phyloP scores from a whole-genome alignment of 92 coral and sea anemone species.

The Pocillopora meandrina region DNA sequence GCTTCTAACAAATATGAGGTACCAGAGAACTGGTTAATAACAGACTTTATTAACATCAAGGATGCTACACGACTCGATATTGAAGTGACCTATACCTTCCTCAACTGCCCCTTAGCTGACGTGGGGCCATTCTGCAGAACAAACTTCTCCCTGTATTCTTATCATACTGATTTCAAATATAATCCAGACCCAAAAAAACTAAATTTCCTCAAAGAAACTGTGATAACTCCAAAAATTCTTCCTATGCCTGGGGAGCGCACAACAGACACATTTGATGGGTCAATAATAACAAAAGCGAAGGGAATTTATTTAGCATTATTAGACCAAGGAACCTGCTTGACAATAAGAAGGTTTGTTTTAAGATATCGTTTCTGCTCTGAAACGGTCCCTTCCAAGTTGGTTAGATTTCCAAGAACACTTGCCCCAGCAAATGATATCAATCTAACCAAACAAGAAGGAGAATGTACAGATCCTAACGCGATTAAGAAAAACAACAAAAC shows the following conservation, averaged over 20 bases:
- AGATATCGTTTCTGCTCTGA: conserved; percentile 63
- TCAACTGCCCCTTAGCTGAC: conserved; percentile 17
- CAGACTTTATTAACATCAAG: conserved; percentile 51
- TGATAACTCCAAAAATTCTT: conserved; percentile 14
- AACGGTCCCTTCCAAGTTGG: conserved; percentile 20
- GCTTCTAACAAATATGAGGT: not conserved
- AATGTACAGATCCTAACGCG: conserved; percentile 33
- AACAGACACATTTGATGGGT: conserved; percentile 15
- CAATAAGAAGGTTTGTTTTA: conserved; percentile 40
- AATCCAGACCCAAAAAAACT: not conserved
- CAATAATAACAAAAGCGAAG: conserved; percentile 30
- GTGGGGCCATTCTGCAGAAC: conserved; percentile 36
- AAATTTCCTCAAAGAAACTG: conserved; percentile 7
- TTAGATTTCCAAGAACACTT: conserved; percentile 57
- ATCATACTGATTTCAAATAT: conserved; percentile 30
- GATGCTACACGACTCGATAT: conserved; percentile 57
- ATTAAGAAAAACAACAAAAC: conserved; percentile 32
- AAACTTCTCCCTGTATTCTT: conserved; percentile 45
- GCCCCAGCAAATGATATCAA: conserved; percentile 51
- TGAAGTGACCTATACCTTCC: conserved; percentile 38
- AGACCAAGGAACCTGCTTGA: conserved; percentile 73
- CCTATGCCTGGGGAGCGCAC: not conserved
- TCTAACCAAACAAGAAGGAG: conserved; percentile 29
- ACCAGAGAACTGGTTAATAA: conserved; percentile 68
- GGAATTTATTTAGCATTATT: conserved; percentile 69